A percentile compares a stretch with the other conserved stretches of the same genome.
phyloP scores from a whole-genome alignment of 2,113 vertebrate species.

The Ondatra zibethicus region DNA sequence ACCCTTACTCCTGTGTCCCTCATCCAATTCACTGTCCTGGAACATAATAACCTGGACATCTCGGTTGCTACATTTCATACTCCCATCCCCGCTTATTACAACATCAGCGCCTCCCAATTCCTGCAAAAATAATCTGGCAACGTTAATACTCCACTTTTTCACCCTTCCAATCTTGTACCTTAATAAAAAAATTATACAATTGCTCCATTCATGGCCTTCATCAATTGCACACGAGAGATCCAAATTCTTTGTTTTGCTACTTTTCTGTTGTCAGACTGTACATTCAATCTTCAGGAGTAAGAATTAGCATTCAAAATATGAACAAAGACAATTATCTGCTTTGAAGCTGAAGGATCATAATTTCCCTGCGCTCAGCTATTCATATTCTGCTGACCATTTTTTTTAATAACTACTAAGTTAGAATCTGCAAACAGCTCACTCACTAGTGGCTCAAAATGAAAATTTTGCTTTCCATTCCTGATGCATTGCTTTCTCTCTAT shows the following conservation, averaged over 20 bases:
- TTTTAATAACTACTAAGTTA: conserved; percentile 26
- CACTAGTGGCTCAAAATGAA: conserved; percentile 16
- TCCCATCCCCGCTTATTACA: no score
- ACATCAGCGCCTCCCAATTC: neutral
- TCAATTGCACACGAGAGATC: neutral
- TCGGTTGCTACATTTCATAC: neutral
- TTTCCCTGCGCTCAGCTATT: conserved; percentile 13
- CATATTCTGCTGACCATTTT: conserved; percentile 30
- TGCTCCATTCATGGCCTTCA: neutral
- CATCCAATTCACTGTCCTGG: neutral
- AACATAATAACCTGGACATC: neutral
- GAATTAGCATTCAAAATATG: conserved; percentile 45
- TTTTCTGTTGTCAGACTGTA: neutral
- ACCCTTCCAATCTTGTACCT: neutral
- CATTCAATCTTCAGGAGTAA: neutral
- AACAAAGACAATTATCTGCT: conserved; percentile 11
- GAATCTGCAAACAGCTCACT: conserved; percentile 45
- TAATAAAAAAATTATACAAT: neutral
- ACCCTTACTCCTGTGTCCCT: neutral
- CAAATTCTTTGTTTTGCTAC: conserved; percentile 19
- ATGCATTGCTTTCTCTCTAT: conserved; percentile 10
- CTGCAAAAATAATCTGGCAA: neutral
- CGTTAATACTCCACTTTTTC: neutral
- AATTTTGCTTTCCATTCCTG: conserved; percentile 14
- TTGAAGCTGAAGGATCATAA: conserved; percentile 1